These are phyloP conservation scores for Megalops atlanticus DNA, from an alignment of 2,113 vertebrate genomes.

Conservation along the genomic window DNA sequence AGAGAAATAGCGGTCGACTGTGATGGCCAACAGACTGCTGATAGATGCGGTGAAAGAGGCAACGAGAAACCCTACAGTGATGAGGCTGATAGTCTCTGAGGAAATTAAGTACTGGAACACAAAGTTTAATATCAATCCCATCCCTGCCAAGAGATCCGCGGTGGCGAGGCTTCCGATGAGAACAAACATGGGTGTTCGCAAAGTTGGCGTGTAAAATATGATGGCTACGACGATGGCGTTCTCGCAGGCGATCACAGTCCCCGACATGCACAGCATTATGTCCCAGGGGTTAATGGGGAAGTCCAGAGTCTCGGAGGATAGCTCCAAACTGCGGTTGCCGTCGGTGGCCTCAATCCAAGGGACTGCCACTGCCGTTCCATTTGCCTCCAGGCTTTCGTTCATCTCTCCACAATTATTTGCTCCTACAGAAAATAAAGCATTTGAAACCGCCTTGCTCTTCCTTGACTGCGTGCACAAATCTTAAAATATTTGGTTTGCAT, in stretches of 20 bases:
- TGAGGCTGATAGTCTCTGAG: constrained; percentile 90
- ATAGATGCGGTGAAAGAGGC: constrained; percentile 94
- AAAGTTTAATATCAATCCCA: constrained; percentile 95
- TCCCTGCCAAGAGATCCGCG: constrained; percentile 90
- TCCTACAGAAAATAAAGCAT: constrained; percentile 47
- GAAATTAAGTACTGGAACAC: constrained; percentile 91
- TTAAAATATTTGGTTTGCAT: too few relatives aligned
- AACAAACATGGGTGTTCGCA: constrained; percentile 93
- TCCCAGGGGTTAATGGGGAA: constrained; percentile 91
- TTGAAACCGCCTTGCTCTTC: background rate
- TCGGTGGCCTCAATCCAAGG: constrained; percentile 51
- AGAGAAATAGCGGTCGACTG: constrained; percentile 94
- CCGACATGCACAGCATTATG: constrained; percentile 93
- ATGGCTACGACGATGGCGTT: constrained; percentile 95
- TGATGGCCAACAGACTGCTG: constrained; percentile 94
- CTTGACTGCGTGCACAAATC: too few relatives aligned
- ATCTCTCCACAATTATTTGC: constrained; percentile 61
- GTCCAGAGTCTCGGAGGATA: constrained; percentile 70
- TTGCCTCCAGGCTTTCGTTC: constrained; percentile 77
- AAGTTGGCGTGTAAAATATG: constrained; percentile 88
- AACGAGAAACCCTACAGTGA: constrained; percentile 94
- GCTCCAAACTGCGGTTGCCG: constrained; percentile 69
- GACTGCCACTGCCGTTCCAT: constrained; percentile 70
- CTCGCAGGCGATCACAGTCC: constrained; percentile 93
- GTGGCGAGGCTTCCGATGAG: constrained; percentile 95